Conservation (phyloP, 1,140 invertebrate species). For the Vollenhovia emeryi region DNA sequence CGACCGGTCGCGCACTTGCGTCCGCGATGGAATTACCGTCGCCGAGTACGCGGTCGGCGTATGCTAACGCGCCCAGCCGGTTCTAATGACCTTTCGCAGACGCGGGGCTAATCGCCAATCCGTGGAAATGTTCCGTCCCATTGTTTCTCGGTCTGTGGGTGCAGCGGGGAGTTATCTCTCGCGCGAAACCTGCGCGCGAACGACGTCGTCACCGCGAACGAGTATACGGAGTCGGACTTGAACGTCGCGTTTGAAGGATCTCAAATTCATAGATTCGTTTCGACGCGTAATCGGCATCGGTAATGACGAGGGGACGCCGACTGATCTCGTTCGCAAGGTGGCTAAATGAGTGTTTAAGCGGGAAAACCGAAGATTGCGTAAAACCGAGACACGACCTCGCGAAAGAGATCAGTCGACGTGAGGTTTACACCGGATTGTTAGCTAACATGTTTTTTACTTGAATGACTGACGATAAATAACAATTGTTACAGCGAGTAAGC, state of each 20-base stretch:
- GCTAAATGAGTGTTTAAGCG: too few species aligned
- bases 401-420: too few species aligned
- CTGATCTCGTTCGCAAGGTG: too few species aligned
- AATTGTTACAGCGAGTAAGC: not conserved
- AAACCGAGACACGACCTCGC: too few species aligned
- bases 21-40: slow-evolving; percentile 69
- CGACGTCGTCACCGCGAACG: not conserved
- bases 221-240: not conserved
- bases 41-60: slow-evolving; percentile 51
- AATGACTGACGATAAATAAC: not conserved
- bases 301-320: too few species aligned
- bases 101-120: slow-evolving; percentile 63
- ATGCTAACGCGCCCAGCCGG: slow-evolving; percentile 55
- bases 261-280: not conserved
- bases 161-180: not conserved
- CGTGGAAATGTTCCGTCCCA: slow-evolving; percentile 40
- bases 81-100: slow-evolving; percentile 72
- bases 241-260: not conserved
- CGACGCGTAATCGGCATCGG: not conserved
- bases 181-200: not conserved
- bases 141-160: slow-evolving; percentile 61
- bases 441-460: not conserved
- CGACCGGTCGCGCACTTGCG: slow-evolving; percentile 46
- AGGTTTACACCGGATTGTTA: too few species aligned
- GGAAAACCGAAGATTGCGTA: too few species aligned